A percentile compares a stretch with the other conserved stretches of the same genome.
Evolutionary conservation across 2,797 vertebrate species (phyloP).

Genomic region (Odontamblyopus rebecca): DNA sequence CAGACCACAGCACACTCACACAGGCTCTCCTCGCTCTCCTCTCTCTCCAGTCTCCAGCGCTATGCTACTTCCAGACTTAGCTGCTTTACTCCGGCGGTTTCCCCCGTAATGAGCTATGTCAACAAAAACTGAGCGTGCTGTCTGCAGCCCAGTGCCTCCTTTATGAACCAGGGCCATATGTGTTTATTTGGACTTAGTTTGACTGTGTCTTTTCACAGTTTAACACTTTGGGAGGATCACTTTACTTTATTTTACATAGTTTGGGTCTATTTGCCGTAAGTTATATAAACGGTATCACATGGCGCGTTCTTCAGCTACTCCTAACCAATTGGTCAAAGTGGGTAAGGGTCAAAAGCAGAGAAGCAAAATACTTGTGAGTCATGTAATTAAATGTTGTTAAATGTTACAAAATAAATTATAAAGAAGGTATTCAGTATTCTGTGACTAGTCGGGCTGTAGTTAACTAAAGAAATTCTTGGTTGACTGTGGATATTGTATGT

Average conservation of each 20-base stretch:
- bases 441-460: too few relatives aligned
- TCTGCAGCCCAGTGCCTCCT: slow-evolving; percentile 4
- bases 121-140: slow-evolving; percentile 30
- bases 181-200: slow-evolving; percentile 6
- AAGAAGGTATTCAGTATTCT: too few relatives aligned
- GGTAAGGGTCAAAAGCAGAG: too few relatives aligned
- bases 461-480: too few relatives aligned
- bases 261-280: background rate
- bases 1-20: slow-evolving; percentile 27
- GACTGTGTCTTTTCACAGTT: background rate
- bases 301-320: too few relatives aligned
- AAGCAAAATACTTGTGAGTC: too few relatives aligned
- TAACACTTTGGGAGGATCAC: background rate
- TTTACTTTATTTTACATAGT: background rate
- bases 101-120: slow-evolving; percentile 30
- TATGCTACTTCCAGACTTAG: slow-evolving; percentile 23
- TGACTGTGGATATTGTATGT: too few relatives aligned
- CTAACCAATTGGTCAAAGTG: too few relatives aligned
- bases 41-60: slow-evolving; percentile 12
- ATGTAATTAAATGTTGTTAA: too few relatives aligned
- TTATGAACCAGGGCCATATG: background rate
- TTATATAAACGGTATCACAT: too few relatives aligned
- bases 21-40: background rate
- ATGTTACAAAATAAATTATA: too few relatives aligned
- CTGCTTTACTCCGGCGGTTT: slow-evolving; percentile 27